Conservation (phyloP, 2,888 invertebrate genomes). For the Oxystoma pomonae region DNA sequence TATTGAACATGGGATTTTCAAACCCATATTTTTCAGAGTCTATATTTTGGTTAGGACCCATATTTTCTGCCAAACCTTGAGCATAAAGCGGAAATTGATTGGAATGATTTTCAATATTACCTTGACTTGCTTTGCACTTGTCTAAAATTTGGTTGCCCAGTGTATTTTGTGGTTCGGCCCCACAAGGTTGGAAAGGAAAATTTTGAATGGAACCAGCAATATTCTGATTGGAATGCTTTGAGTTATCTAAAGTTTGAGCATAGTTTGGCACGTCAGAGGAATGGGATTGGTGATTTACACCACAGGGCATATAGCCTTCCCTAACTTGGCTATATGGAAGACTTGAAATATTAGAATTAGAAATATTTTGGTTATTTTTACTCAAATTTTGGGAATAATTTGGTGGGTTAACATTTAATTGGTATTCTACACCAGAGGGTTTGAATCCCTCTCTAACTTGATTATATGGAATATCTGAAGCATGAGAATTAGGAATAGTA, state of each 20-base stretch:
- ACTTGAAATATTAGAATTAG: too few relatives aligned
- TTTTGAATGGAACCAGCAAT: not conserved
- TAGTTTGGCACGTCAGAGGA: not conserved
- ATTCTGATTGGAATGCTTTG: not conserved
- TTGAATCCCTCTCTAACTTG: too few relatives aligned
- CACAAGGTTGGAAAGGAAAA: too few relatives aligned
- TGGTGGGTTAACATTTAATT: not conserved
- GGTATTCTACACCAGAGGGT: too few relatives aligned
- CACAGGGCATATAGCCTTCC: too few relatives aligned
- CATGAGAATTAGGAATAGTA: too few relatives aligned
- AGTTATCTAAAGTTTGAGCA: not conserved
- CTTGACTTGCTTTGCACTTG: not conserved
- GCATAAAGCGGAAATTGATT: constrained; percentile 7
- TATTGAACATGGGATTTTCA: constrained; percentile 23
- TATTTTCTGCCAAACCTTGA: constrained; percentile 1
- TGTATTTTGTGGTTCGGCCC: too few relatives aligned
- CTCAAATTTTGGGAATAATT: not conserved
- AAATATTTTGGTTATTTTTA: too few relatives aligned
- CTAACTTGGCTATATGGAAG: too few relatives aligned
- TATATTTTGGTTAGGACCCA: constrained; percentile 1
- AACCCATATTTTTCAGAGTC: constrained; percentile 18
- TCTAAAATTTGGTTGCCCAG: too few relatives aligned
- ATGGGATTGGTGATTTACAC: too few relatives aligned
- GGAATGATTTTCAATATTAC: not conserved
- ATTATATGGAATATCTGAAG: too few relatives aligned